Base-by-base conservation (phyloP, 1,140 invertebrate genomes). In the Neodiprion virginianus region DNA sequence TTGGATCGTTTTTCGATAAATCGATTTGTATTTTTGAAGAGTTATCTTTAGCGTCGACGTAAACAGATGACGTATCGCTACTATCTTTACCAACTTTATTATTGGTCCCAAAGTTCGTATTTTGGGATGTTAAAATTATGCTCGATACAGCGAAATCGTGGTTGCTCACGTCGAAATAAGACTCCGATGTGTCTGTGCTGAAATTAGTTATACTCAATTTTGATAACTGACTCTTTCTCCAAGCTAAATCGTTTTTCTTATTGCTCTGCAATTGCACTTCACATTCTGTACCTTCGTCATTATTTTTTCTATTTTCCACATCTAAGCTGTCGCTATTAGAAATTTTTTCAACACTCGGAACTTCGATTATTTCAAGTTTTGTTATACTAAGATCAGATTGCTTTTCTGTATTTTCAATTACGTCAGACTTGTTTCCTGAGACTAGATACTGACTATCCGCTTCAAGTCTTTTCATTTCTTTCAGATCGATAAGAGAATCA, bases 141-240 rank as follows among this genome's bases (percentile, higher is more conserved):
- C 70, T 71, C 7, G 70, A 71, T 40, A 61, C 69, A 7, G 71
- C 14, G n/a, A 68, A 71, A 48, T 71, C 72, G 1, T 68, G 72
- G 67, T 69, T 74, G 23, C 70, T 70, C 9, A 72, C 61, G 40
- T 74, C 72, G n/a, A 72, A 11, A 23, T 76, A 74, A 1, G 70
- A 74, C 12, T 48, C 21, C 2, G 72, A 74, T 8, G 69, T 73
- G 21, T 74, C 69, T 21, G 40, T 78, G 49, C 47, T 78, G 21
- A 66, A 73, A 40, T 69, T 67, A 11, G 67, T 47, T 11, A 69
- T 69, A 69, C 67, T 69, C 53, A 17, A 61, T 4, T 14, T 61
- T 17, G 67, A 7, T 69, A 23, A 69, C 10, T 69, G 14, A 5
- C 23, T 69, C 8, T 47, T 23, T 21, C n/a, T 23, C 67, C 14